phyloP scores from a whole-genome alignment of 2,797 vertebrate genomes.

The Mareca penelope region DNA sequence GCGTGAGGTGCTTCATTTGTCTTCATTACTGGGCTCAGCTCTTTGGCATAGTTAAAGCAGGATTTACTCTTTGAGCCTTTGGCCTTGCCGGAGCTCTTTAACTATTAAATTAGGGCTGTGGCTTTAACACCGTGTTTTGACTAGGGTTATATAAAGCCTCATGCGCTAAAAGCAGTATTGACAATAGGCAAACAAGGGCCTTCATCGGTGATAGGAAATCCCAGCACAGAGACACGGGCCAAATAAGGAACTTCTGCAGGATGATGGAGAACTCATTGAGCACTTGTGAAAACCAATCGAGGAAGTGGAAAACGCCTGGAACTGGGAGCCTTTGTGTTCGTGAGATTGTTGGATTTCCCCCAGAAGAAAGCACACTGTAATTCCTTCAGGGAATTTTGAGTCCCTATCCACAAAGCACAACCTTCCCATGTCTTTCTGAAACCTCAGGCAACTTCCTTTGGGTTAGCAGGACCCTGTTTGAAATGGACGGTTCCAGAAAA shows the following conservation, averaged over 20 bases:
- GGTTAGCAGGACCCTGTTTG: neutral
- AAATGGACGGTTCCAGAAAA: neutral
- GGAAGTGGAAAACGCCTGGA: constrained; percentile 39
- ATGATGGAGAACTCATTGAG: neutral
- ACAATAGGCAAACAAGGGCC: neutral
- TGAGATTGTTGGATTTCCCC: constrained; percentile 52
- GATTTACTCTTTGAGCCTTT: neutral
- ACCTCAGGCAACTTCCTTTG: constrained; percentile 21
- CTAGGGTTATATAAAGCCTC: neutral
- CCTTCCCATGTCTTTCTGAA: constrained; percentile 48
- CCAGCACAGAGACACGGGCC: neutral
- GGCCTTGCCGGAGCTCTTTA: neutral
- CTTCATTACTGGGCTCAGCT: neutral
- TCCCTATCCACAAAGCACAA: constrained; percentile 10
- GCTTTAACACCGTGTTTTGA: neutral
- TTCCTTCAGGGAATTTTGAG: neutral
- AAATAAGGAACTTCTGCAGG: neutral
- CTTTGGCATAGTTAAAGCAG: neutral
- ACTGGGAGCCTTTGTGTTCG: constrained; percentile 26
- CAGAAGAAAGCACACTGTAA: neutral
- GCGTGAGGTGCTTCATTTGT: neutral
- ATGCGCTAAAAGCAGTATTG: neutral
- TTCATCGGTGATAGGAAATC: constrained; percentile 10
- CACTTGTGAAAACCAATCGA: neutral
- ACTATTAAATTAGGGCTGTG: neutral